Percentiles rank a stretch among this genome's conserved stretches.
Evolutionary conservation across 2,113 vertebrate genomes (phyloP).

Genomic region (Dicentrarchus labrax): DNA sequence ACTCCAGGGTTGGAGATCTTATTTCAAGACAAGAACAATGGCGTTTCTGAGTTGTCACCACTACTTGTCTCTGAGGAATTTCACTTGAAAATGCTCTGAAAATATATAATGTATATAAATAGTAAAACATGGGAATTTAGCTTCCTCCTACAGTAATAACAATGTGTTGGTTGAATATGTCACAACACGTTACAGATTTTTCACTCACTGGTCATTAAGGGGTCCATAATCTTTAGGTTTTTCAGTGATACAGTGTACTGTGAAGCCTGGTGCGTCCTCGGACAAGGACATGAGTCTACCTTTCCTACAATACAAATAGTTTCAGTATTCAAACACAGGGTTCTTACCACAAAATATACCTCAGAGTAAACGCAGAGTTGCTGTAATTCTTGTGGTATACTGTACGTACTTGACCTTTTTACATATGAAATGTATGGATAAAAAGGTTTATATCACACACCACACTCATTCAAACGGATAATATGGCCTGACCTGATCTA

Average conservation of each 20-base stretch:
- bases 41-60: slow-evolving; percentile 61
- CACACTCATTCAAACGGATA: slow-evolving; percentile 68
- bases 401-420: slow-evolving; percentile 83
- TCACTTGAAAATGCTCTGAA: slow-evolving; percentile 80
- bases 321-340: slow-evolving; percentile 86
- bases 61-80: slow-evolving; percentile 64
- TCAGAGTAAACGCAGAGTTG: slow-evolving; percentile 86
- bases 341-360: slow-evolving; percentile 87
- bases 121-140: slow-evolving; percentile 81
- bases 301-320: slow-evolving; percentile 85
- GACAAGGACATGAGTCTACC: slow-evolving; percentile 75
- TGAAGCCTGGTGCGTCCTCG: slow-evolving; percentile 80
- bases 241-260: slow-evolving; percentile 80
- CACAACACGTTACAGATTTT: slow-evolving; percentile 77
- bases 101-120: slow-evolving; percentile 82
- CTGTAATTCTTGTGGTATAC: slow-evolving; percentile 85
- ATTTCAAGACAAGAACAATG: slow-evolving; percentile 72
- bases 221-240: slow-evolving; percentile 81
- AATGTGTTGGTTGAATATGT: slow-evolving; percentile 76
- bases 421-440: slow-evolving; percentile 69
- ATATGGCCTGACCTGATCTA: slow-evolving; percentile 66
- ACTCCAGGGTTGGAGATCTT: slow-evolving; percentile 51
- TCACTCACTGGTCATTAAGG: slow-evolving; percentile 76
- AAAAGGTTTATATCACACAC: slow-evolving; percentile 77
- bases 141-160: slow-evolving; percentile 79